These are phyloP conservation scores for Raphicerus campestris DNA, from an alignment of 2,113 vertebrate genomes.

Conservation along the genomic window DNA sequence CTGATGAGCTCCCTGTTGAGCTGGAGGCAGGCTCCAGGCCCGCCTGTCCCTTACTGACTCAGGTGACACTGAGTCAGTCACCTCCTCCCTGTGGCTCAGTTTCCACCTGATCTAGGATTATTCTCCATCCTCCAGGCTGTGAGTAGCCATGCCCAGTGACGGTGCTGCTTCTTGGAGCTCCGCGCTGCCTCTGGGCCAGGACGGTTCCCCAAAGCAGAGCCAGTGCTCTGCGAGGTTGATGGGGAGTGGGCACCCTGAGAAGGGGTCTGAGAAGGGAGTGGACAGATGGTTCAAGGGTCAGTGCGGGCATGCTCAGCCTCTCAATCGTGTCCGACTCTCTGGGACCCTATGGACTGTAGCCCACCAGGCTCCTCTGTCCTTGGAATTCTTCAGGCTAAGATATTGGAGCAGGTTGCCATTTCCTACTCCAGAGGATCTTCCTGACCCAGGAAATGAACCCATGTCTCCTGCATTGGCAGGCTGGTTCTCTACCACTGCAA, in stretches of 20 bases:
- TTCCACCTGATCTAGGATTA: neutral
- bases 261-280: neutral
- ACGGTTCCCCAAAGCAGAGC: no score
- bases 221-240: neutral
- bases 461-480: neutral
- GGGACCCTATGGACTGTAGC: neutral
- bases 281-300: neutral
- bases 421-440: neutral
- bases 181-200: neutral
- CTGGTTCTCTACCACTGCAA: neutral
- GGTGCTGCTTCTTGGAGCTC: neutral
- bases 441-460: neutral
- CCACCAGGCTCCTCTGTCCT: neutral
- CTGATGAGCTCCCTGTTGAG: neutral
- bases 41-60: neutral
- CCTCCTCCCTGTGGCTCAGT: neutral
- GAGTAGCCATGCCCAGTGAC: neutral
- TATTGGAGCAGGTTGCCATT: neutral
- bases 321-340: neutral
- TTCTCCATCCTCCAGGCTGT: neutral
- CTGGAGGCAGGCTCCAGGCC: neutral
- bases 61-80: neutral
- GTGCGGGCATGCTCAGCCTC: neutral
- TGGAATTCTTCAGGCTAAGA: neutral
- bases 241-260: neutral